Evolutionary conservation across 2,113 vertebrate species (phyloP).

Genomic region (Atlantisia rogersi): DNA sequence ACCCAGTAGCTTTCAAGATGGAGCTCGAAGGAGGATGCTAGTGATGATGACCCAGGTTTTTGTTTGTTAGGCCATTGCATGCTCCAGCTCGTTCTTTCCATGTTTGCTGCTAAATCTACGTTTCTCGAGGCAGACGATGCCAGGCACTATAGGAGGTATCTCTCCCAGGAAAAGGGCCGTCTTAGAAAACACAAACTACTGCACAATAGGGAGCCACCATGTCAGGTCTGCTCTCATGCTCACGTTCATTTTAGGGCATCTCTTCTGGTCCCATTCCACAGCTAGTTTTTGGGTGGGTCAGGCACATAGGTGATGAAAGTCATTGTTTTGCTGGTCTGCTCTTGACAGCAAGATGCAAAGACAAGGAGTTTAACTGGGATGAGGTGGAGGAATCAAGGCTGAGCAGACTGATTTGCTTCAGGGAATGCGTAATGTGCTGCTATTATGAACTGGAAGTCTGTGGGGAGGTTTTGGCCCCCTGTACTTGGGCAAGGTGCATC

Average conservation of each 20-base stretch:
- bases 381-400: neutral
- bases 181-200: neutral
- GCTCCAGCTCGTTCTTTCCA: neutral
- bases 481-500: neutral
- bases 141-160: neutral
- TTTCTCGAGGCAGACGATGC: neutral
- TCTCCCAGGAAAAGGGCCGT: neutral
- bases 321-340: neutral
- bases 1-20: neutral
- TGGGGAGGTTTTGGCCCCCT: neutral
- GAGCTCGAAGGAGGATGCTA: neutral
- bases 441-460: neutral
- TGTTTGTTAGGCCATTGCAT: accelerated
- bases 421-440: neutral
- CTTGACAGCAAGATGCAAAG: neutral
- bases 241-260: neutral
- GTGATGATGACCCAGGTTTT: neutral
- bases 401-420: neutral
- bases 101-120: neutral
- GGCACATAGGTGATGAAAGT: accelerated
- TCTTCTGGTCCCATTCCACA: neutral
- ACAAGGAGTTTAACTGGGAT: neutral
- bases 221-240: neutral
- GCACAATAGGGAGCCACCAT: neutral
- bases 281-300: neutral